phyloP scores from a whole-genome alignment of 2,113 vertebrate species.

The Ia io region DNA sequence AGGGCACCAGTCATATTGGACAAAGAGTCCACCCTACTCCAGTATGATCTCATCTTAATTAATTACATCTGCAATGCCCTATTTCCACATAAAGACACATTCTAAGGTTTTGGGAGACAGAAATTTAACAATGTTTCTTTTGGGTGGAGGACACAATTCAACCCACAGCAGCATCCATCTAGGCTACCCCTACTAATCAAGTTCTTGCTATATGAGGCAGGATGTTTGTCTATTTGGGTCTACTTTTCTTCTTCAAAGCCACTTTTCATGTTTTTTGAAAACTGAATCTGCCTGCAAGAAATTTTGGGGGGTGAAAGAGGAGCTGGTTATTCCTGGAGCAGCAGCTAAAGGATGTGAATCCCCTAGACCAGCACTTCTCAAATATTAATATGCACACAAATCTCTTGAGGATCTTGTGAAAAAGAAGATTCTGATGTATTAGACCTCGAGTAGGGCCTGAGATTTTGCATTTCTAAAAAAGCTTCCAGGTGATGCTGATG shows the following conservation, averaged over 20 bases:
- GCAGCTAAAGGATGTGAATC: background rate
- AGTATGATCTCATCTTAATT: background rate
- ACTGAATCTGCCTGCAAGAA: background rate
- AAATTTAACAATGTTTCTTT: background rate
- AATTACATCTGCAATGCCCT: background rate
- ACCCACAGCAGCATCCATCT: background rate
- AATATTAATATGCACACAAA: background rate
- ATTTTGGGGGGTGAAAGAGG: background rate
- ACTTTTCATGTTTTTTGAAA: constrained; percentile 43
- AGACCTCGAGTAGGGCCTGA: background rate
- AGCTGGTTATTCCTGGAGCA: constrained; percentile 7
- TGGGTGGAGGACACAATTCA: background rate
- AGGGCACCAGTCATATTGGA: background rate
- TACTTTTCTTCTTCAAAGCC: constrained; percentile 23
- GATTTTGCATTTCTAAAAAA: background rate
- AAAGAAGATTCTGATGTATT: background rate
- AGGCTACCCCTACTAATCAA: background rate
- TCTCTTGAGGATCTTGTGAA: background rate
- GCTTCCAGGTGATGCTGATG: background rate
- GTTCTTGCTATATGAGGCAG: background rate
- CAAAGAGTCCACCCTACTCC: background rate
- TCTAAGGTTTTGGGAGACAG: background rate
- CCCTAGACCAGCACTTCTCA: background rate
- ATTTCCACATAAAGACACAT: background rate
- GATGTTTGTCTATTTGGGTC: background rate